phyloP scores from a whole-genome alignment of 1,140 invertebrate species.

The Periplaneta americana region DNA sequence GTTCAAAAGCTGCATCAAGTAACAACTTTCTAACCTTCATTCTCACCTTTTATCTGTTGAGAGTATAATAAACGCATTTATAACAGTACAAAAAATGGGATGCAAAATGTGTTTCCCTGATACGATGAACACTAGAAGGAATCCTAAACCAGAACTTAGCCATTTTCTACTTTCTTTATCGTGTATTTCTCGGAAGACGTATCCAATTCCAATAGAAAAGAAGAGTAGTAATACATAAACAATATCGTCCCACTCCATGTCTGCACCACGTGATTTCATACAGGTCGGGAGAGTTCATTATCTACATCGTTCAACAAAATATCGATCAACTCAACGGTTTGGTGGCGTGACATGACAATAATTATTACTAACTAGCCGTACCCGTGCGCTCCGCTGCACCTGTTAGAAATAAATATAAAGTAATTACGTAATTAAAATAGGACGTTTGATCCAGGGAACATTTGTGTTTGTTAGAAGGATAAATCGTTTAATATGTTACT shows the following conservation, averaged over 20 bases:
- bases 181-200: conserved; percentile 1
- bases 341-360: too few relatives aligned
- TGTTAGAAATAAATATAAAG: too few relatives aligned
- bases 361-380: too few relatives aligned
- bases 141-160: conserved; percentile 1
- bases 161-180: conserved; percentile 16
- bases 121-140: conserved; percentile 12
- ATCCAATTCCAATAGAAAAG: background rate
- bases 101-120: conserved; percentile 13
- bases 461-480: too few relatives aligned
- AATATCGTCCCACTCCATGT: conserved; percentile 13
- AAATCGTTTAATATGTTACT: too few relatives aligned
- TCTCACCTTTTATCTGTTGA: conserved; percentile 2
- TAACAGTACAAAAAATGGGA: conserved; percentile 9
- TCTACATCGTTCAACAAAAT: too few relatives aligned
- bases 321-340: too few relatives aligned
- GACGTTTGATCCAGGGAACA: too few relatives aligned
- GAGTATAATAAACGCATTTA: conserved; percentile 11
- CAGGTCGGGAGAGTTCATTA: too few relatives aligned
- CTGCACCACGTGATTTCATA: background rate
- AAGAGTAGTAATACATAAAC: conserved; percentile 8
- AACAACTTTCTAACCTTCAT: background rate
- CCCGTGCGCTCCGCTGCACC: too few relatives aligned
- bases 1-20: too few relatives aligned
- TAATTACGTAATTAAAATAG: too few relatives aligned